Evolutionary conservation across 1,140 invertebrate species (phyloP), one percentile per base, ranked within the genome.

Genomic region (Drosophila arawakana): DNA sequence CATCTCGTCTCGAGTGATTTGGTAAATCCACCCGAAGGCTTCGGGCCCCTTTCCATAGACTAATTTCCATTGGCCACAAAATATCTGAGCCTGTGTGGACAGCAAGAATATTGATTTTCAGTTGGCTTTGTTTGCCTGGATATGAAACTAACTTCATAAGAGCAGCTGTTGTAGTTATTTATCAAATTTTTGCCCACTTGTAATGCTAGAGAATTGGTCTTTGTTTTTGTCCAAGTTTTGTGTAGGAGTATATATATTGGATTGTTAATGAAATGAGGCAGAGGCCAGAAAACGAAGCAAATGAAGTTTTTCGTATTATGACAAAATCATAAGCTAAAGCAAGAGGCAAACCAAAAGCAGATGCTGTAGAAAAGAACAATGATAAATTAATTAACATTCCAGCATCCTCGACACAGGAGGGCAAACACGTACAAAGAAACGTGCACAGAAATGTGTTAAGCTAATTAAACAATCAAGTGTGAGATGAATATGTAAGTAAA

Each of bases 341-440:
- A 30, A 58, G 62, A 30, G 59, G 58, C 9, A 3, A 59, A 35
- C 52, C 47, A 41, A 58, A 69, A 25, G 52, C 72, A 37, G 5
- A 49, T n/a, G 62, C 47, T 13, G 43, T 76, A 78, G 78, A 58
- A 70, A 68, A 83, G 70, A 74, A 84, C 81, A 84, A 84, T 84
- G 79, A 85, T 84, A 84, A 84, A 84, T 84, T 84, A 84, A 84
- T 84, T 84, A 84, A 80, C 70, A 62, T 72, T 37, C 46, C 54
- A 30, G 52, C 52, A 15, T 72, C 13, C 60, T 47, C 62, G 60
- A 13, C 54, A 83, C 76, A 59, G 55, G 55, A 74, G 55, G 65
- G 49, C 46, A 76, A 70, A 49, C 65, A 76, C 49, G 69, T 68
- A 73, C 39, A 41, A 37, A 39, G 44, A 66, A 63, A 84, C 81